Percentiles rank a stretch among this genome's conserved stretches.
phyloP scores from a whole-genome alignment of 2,888 invertebrate genomes.

The Sturmia bella region DNA sequence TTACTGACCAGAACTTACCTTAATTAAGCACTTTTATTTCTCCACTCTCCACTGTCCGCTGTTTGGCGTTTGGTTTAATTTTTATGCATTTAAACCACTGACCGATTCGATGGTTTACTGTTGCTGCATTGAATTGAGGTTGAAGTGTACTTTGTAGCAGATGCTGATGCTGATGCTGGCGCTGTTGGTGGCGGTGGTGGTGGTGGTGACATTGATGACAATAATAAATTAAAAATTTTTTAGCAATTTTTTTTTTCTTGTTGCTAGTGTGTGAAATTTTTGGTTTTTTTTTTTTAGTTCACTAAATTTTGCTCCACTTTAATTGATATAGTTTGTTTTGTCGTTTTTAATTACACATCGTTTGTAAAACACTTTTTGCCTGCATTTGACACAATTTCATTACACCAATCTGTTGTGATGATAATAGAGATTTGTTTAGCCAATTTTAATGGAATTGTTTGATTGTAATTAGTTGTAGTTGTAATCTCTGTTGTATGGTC shows the following conservation, averaged over 20 bases:
- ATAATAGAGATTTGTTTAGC: constrained; percentile 25
- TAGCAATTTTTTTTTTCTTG: background rate
- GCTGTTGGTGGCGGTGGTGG: constrained; percentile 17
- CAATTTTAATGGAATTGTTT: constrained; percentile 54
- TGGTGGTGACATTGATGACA: constrained; percentile 40
- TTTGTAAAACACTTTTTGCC: constrained; percentile 9
- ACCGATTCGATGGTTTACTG: background rate
- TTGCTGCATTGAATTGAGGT: constrained; percentile 7
- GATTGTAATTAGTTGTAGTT: constrained; percentile 41
- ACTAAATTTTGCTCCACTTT: background rate
- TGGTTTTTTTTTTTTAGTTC: background rate
- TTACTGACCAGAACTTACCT: constrained; percentile 70
- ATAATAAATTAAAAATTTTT: background rate
- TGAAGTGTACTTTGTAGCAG: constrained; percentile 3
- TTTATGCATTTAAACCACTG: constrained; percentile 36
- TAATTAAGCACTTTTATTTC: constrained; percentile 74
- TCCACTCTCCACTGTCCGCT: background rate
- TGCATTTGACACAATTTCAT: constrained; percentile 1
- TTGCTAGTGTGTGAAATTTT: constrained; percentile 22
- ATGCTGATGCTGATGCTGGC: constrained; percentile 6
- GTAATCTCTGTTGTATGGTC: constrained; percentile 39
- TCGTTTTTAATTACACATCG: constrained; percentile 19
- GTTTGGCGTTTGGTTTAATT: constrained; percentile 9
- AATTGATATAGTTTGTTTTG: background rate
- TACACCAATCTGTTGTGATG: background rate